These are phyloP conservation scores for Gymnothorax javanicus DNA, from an alignment of 2,797 vertebrate genomes.

Conservation along the genomic window DNA sequence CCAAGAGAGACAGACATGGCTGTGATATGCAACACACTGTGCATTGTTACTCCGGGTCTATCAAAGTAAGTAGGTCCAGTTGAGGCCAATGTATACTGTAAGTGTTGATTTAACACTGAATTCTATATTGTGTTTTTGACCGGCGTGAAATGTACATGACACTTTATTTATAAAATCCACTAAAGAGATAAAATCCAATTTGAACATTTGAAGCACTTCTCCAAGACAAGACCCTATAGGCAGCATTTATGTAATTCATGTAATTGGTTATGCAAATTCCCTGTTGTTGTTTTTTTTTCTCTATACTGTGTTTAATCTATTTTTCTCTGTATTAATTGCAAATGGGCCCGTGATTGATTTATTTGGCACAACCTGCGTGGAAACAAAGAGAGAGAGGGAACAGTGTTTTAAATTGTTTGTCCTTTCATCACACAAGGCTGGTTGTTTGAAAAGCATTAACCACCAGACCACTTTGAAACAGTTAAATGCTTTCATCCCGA, in stretches of 20 bases:
- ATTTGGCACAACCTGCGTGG: neutral
- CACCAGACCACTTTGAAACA: slow-evolving; percentile 2
- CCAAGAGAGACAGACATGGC: no score
- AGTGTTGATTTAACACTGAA: no score
- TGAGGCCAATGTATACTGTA: no score
- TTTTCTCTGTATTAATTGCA: neutral
- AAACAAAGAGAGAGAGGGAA: neutral
- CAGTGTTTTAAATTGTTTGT: neutral
- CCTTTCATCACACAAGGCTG: neutral
- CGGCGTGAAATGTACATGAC: neutral
- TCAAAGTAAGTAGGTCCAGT: no score
- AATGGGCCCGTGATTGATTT: neutral
- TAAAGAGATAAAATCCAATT: neutral
- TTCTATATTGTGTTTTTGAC: neutral
- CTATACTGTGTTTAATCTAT: neutral
- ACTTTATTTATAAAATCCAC: neutral
- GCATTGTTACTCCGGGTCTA: no score
- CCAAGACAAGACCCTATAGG: neutral
- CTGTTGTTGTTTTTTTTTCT: neutral
- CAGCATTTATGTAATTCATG: neutral
- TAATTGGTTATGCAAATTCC: neutral
- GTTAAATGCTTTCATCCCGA: neutral
- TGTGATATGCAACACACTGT: no score
- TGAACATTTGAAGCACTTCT: neutral
- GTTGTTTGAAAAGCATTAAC: neutral